These are phyloP conservation scores for Petrocephalus zakoni DNA, from an alignment of 2,113 vertebrate species.

Conservation along the genomic window DNA sequence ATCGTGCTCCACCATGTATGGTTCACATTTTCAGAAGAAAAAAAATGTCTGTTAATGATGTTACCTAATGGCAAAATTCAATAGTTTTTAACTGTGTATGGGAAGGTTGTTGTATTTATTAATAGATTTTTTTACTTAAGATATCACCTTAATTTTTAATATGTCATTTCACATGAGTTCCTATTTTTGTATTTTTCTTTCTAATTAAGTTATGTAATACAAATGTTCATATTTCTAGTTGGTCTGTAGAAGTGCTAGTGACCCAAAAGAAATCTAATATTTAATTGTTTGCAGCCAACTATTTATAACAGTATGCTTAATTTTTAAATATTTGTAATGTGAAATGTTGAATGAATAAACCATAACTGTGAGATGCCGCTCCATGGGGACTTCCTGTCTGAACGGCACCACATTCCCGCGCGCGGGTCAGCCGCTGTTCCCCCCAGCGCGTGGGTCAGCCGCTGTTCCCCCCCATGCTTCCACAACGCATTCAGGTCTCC, in stretches of 20 bases:
- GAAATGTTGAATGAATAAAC: conserved; percentile 99
- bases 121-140: conserved; percentile 97
- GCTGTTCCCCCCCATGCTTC: not conserved
- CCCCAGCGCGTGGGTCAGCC: not conserved
- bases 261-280: conserved; percentile 86
- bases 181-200: conserved; percentile 98
- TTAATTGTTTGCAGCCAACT: conserved; percentile 99
- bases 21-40: conserved; percentile 96
- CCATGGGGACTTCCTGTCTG: not conserved
- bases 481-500: not conserved
- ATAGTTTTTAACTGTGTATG: conserved; percentile 99
- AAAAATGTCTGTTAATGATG: conserved; percentile 88
- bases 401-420: too few relatives aligned
- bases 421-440: too few relatives aligned
- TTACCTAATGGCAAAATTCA: conserved; percentile 96
- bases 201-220: conserved; percentile 91
- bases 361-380: conserved; percentile 75
- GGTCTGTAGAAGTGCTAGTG: conserved; percentile 98
- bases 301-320: conserved; percentile 99
- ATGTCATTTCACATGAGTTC: conserved; percentile 98
- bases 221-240: conserved; percentile 98
- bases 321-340: conserved; percentile 99
- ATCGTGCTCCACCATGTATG: conserved; percentile 84
- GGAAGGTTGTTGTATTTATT: conserved; percentile 99
- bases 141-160: conserved; percentile 95